These are phyloP conservation scores for Luperina nickerlii DNA, from an alignment of 2,888 invertebrate species.

Conservation along the genomic window DNA sequence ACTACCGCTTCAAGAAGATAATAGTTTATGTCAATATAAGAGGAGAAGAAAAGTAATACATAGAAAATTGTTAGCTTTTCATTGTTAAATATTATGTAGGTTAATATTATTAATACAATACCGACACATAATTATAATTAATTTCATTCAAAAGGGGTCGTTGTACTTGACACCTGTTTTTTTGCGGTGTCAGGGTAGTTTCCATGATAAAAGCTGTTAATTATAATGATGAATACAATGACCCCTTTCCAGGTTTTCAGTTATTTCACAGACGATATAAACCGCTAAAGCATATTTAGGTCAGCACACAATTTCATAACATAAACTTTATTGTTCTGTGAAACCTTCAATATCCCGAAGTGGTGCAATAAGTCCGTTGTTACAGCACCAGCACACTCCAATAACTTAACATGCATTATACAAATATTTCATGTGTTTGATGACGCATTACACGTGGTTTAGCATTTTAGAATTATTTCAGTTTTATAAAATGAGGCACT, in stretches of 20 bases:
- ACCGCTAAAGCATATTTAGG: conserved; percentile 37
- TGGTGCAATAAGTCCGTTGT: conserved; percentile 38
- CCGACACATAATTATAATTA: not conserved
- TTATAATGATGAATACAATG: not conserved
- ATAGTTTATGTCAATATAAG: not conserved
- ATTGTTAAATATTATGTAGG: too few species aligned
- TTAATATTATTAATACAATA: not conserved
- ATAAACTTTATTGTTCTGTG: conserved; percentile 48
- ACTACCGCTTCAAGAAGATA: not conserved
- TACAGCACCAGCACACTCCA: conserved; percentile 5
- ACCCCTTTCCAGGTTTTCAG: not conserved
- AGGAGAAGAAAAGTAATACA: not conserved
- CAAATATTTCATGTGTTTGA: conserved; percentile 25
- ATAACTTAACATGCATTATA: conserved; percentile 37
- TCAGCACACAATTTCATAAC: conserved; percentile 41
- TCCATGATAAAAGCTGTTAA: not conserved
- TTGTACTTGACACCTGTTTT: not conserved
- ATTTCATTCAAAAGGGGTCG: not conserved
- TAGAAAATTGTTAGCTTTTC: not conserved
- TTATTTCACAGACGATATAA: conserved; percentile 1
- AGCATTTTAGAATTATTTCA: not conserved
- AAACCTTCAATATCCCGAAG: conserved; percentile 49
- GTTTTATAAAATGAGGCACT: not conserved
- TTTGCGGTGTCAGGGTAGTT: not conserved
- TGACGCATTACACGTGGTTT: not conserved